A percentile compares a stretch with the other conserved stretches of the same genome.
phyloP scores from a whole-genome alignment of 2,113 vertebrate genomes.

The Saguinus midas region DNA sequence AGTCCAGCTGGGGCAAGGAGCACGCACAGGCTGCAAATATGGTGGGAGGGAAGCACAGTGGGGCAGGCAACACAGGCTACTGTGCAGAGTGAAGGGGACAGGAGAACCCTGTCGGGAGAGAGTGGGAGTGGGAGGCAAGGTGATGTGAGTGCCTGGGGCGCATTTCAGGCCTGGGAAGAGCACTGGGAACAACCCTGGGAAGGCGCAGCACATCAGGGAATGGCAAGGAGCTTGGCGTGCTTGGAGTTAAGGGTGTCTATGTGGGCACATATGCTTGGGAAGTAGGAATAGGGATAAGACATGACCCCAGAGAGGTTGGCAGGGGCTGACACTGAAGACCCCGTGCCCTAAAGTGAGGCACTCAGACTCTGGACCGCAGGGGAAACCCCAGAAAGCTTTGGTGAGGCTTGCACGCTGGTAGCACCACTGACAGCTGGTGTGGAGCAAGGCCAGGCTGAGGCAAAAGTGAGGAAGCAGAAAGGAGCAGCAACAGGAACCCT shows the following conservation, averaged over 20 bases:
- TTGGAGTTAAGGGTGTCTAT: neutral
- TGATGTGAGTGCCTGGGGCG: neutral
- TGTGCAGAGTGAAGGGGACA: neutral
- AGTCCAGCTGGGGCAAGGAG: neutral
- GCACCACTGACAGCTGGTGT: neutral
- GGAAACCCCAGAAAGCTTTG: neutral
- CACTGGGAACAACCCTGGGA: neutral
- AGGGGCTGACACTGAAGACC: neutral
- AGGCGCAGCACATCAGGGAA: neutral
- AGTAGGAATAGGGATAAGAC: neutral
- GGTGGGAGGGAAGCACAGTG: rapidly evolving
- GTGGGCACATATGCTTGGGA: neutral
- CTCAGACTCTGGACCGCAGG: neutral
- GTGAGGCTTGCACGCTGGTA: neutral
- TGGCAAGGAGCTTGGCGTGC: neutral
- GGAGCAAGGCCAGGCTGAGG: neutral
- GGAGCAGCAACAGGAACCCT: neutral
- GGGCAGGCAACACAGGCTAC: neutral
- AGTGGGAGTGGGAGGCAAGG: neutral
- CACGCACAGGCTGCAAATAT: rapidly evolving
- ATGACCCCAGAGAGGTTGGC: neutral
- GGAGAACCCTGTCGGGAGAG: neutral
- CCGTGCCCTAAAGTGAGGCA: neutral
- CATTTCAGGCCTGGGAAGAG: neutral
- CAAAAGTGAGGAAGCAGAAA: neutral